phyloP scores from a whole-genome alignment of 2,888 invertebrate species.

The Tholera decimalis region DNA sequence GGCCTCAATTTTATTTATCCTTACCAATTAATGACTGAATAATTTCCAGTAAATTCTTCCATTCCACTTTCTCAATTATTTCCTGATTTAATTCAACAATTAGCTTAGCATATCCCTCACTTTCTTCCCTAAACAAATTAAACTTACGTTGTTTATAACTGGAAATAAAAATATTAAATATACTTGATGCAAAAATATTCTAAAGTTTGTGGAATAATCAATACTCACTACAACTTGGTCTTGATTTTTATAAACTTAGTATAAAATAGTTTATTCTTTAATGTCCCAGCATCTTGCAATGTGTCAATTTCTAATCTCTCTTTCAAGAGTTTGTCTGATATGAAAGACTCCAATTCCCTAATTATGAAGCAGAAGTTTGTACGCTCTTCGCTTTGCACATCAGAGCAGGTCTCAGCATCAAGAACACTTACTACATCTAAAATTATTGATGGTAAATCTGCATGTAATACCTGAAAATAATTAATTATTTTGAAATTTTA shows the following conservation, averaged over 20 bases:
- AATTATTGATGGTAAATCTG: slow-evolving; percentile 95
- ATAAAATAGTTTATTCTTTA: slow-evolving; percentile 97
- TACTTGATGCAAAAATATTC: not conserved
- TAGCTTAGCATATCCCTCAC: slow-evolving; percentile 99
- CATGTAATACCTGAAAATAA: slow-evolving; percentile 93
- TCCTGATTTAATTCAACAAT: slow-evolving; percentile 98
- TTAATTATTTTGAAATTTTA: not conserved
- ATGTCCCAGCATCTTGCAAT: slow-evolving; percentile 97
- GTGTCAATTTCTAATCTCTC: slow-evolving; percentile 98
- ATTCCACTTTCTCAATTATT: slow-evolving; percentile 92
- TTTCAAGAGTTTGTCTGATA: slow-evolving; percentile 97
- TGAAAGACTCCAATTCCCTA: slow-evolving; percentile 95
- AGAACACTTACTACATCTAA: slow-evolving; percentile 96
- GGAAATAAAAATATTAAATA: slow-evolving; percentile 80
- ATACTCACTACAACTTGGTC: slow-evolving; percentile 98
- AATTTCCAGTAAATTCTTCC: slow-evolving; percentile 95
- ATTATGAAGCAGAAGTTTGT: slow-evolving; percentile 95
- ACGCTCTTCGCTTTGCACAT: slow-evolving; percentile 94
- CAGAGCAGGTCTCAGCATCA: slow-evolving; percentile 95
- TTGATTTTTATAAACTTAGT: slow-evolving; percentile 99
- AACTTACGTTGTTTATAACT: slow-evolving; percentile 99
- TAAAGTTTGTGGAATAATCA: not conserved
- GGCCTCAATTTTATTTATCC: not conserved
- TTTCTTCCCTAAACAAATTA: slow-evolving; percentile 99
- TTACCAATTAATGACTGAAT: slow-evolving; percentile 98